A percentile compares a stretch with the other conserved stretches of the same genome.
Evolutionary conservation across 1,140 invertebrate genomes (phyloP).

Genomic region (Brachionus calyciflorus): DNA sequence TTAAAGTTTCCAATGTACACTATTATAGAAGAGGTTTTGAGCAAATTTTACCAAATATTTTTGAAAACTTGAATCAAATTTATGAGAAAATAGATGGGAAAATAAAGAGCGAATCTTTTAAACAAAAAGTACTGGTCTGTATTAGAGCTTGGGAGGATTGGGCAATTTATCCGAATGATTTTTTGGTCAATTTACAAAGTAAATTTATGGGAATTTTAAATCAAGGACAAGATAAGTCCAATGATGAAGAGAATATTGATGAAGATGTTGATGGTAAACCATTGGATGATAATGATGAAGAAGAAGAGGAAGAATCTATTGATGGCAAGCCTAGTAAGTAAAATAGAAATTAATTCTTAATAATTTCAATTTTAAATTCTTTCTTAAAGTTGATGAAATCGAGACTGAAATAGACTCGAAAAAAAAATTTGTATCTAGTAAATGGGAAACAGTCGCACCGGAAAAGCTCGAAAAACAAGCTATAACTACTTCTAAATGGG

Average conservation of each 20-base stretch:
- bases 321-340: constrained; percentile 22
- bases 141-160: constrained; percentile 97
- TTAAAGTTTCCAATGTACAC: constrained; percentile 93
- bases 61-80: constrained; percentile 75
- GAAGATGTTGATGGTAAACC: constrained; percentile 46
- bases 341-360: not conserved
- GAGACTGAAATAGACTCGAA: not conserved
- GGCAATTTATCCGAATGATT: constrained; percentile 90
- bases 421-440: constrained; percentile 3
- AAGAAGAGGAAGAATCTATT: constrained; percentile 29
- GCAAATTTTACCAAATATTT: constrained; percentile 77
- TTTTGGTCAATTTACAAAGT: constrained; percentile 82
- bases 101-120: constrained; percentile 48
- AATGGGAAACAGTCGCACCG: constrained; percentile 29
- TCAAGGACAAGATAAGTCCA: not conserved
- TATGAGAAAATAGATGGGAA: constrained; percentile 74
- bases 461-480: constrained; percentile 19
- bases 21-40: constrained; percentile 90
- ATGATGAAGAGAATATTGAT: not conserved
- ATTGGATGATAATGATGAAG: too few species aligned
- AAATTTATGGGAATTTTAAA: constrained; percentile 74
- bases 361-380: not conserved
- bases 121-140: constrained; percentile 83
- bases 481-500: constrained; percentile 43
- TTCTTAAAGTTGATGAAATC: not conserved